Evolutionary conservation across 2,113 vertebrate genomes (phyloP), one percentile per base, ranked within the genome.

Genomic region (Cyphomyrus plagiostoma): DNA sequence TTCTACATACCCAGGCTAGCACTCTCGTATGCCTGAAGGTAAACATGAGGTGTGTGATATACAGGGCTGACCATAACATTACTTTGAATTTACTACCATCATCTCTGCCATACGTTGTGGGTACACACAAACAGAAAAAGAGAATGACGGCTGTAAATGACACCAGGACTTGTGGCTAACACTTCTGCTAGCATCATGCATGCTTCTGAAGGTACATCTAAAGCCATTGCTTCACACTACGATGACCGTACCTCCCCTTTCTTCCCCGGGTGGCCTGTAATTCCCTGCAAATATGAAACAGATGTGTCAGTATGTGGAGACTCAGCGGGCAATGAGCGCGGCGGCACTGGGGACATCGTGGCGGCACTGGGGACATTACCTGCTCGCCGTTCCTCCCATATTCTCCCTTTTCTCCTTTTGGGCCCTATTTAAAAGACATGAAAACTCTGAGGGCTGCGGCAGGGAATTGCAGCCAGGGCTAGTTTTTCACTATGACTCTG

Each of bases 201-300:
- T 23, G 9, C 21, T 15, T 85, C 42, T 49, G 42, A 45, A 48
- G 23, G 46, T 10, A 50, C 9, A 26, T 85, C 46, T 49, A 15
- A 50, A 49, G 30, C 19, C 42, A 26, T 17, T 10, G n/a, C 26
- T 26, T 15, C n/a, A 48, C 19, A 48, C 10, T n/a, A n/a, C 6
- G 5, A 42, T 42, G 42, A 80, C 42, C 96, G 74, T 96, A 99
- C 98, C 96, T 98, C 97, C 96, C 98, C 98, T 94, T 90, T 97
- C 86, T 91, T 90, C 92, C 98, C 98, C 19, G 52, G 89, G 87
- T 93, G 90, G 85, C 98, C 98, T 91, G 91, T 89, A 90, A 94
- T 82, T 89, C 98, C 98, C 98, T 99, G 95, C 89, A 90, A 91
- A 93, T 94, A 90, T 52, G 92, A 91, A 86, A 92, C 4, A 91